Conservation (phyloP, 2,113 vertebrate genomes). For the Nannospalax galili region DNA sequence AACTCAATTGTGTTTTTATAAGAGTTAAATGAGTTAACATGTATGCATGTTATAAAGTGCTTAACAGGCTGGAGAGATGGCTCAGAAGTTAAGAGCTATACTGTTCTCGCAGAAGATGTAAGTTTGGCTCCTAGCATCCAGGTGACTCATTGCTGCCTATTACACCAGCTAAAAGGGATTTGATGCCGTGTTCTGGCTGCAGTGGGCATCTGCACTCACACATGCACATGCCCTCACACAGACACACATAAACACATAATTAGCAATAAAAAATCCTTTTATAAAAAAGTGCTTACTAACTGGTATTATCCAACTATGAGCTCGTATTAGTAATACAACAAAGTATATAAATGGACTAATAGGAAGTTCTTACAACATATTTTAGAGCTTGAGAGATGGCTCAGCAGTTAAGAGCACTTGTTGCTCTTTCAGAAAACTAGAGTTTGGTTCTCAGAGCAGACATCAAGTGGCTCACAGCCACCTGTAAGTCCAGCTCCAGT, state of each 20-base stretch:
- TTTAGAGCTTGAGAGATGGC: no score
- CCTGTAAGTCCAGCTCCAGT: no score
- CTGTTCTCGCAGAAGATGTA: not conserved
- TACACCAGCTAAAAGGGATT: not conserved
- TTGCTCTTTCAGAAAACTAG: no score
- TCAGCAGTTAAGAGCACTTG: no score
- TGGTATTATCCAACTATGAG: not conserved
- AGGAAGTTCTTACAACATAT: not conserved
- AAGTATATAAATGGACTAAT: not conserved
- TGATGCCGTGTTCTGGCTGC: not conserved
- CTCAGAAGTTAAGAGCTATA: not conserved
- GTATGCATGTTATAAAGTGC: not conserved
- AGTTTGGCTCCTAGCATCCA: not conserved
- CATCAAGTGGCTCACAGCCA: no score
- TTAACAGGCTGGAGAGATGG: not conserved
- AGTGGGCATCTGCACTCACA: not conserved
- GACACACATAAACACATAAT: no score
- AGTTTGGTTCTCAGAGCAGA: no score
- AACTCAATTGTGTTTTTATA: not conserved
- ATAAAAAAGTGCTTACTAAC: not conserved
- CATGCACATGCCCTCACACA: not conserved
- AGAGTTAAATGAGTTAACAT: not conserved
- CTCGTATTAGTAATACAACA: not conserved
- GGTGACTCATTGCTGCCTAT: not conserved
- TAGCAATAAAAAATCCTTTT: not conserved